Conservation (phyloP, 1,140 invertebrate species). For the Hycleus phaleratus region DNA sequence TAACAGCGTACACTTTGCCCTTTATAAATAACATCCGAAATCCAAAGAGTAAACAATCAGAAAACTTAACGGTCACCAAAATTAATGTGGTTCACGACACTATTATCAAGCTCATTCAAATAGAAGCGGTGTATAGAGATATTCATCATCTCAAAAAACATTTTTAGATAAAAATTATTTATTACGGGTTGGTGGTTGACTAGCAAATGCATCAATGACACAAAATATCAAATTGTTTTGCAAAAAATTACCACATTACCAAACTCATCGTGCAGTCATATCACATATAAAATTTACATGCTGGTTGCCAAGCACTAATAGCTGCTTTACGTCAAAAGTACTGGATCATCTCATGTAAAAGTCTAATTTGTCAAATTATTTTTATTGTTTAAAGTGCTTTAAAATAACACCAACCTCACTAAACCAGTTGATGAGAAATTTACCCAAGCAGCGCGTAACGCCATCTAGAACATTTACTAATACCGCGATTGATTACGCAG, state of each 20-base stretch:
- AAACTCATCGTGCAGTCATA: constrained; percentile 11
- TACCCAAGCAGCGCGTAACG: constrained; percentile 16
- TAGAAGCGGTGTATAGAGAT: background rate
- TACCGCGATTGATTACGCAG: constrained; percentile 33
- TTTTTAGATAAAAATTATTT: constrained; percentile 22
- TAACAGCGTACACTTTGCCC: too few species aligned
- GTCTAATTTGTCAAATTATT: constrained; percentile 5
- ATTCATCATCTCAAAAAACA: constrained; percentile 6
- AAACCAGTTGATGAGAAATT: constrained; percentile 17
- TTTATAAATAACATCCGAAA: too few species aligned
- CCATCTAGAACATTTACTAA: constrained; percentile 23
- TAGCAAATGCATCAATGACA: constrained; percentile 20
- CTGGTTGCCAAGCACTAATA: constrained; percentile 5
- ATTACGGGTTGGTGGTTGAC: constrained; percentile 29
- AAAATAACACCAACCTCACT: background rate
- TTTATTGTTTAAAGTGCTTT: constrained; percentile 17
- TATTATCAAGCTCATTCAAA: constrained; percentile 6
- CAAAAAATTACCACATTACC: constrained; percentile 13
- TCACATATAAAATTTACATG: constrained; percentile 17
- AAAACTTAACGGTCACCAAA: background rate
- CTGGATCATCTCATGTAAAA: constrained; percentile 18
- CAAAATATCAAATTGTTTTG: constrained; percentile 23
- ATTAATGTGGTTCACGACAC: background rate
- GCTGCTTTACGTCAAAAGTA: constrained; percentile 14
- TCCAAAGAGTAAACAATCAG: background rate